These are phyloP conservation scores for Pandemis cinnamomeana DNA, from an alignment of 2,888 invertebrate species.

Conservation along the genomic window DNA sequence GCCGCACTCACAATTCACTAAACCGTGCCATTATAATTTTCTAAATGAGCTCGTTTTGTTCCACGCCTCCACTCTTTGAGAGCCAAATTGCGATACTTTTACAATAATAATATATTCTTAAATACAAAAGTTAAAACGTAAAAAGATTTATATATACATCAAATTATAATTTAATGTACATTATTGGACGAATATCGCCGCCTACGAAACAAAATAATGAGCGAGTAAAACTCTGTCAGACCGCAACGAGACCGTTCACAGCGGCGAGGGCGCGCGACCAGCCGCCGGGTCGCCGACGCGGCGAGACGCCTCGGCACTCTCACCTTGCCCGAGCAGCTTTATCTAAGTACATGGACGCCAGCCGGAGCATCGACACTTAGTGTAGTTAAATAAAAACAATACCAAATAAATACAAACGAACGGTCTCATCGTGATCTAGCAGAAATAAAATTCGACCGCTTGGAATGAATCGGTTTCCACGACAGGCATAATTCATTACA, in stretches of 20 bases:
- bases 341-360: slow-evolving; percentile 19
- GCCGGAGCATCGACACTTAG: background rate
- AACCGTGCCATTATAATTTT: slow-evolving; percentile 51
- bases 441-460: slow-evolving; percentile 12
- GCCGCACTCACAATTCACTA: slow-evolving; percentile 30
- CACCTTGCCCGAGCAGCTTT: background rate
- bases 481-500: slow-evolving; percentile 3
- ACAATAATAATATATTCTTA: slow-evolving; percentile 65
- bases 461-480: background rate
- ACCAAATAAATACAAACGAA: slow-evolving; percentile 4
- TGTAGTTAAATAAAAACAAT: slow-evolving; percentile 1
- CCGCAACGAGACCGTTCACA: slow-evolving; percentile 5
- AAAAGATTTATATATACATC: slow-evolving; percentile 72
- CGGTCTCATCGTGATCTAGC: slow-evolving; percentile 20
- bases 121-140: slow-evolving; percentile 76
- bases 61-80: slow-evolving; percentile 64
- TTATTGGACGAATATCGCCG: slow-evolving; percentile 41
- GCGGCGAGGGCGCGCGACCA: background rate
- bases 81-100: slow-evolving; percentile 58
- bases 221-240: slow-evolving; percentile 19
- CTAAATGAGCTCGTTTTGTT: slow-evolving; percentile 50
- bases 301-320: background rate
- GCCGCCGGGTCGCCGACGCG: background rate
- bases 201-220: slow-evolving; percentile 33
- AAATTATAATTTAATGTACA: slow-evolving; percentile 78